Conservation (phyloP, 64 coral and sea anemone genomes). For the Hydrozoanthus tunicans region DNA sequence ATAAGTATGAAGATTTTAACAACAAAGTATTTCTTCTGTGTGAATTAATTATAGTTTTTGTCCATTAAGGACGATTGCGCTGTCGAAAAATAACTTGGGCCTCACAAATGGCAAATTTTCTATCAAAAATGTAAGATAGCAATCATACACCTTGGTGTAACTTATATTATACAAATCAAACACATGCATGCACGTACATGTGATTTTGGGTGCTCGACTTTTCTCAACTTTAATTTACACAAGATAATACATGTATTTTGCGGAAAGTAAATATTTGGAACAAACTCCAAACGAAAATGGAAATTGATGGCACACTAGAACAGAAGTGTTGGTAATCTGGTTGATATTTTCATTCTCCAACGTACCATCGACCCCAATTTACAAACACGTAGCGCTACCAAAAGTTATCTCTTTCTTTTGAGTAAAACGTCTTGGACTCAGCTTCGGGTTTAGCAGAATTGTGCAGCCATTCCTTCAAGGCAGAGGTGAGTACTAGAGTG, state of each 20-base stretch:
- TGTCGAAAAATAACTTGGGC: too few relatives aligned
- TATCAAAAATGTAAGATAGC: too few relatives aligned
- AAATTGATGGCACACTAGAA: not conserved
- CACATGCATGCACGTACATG: not conserved
- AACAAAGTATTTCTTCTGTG: too few relatives aligned
- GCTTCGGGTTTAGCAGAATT: not conserved
- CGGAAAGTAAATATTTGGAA: conserved; percentile 26
- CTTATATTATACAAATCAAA: not conserved
- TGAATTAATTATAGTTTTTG: too few relatives aligned
- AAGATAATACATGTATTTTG: not conserved
- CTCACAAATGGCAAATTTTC: too few relatives aligned
- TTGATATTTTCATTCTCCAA: not conserved
- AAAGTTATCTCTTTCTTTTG: too few relatives aligned
- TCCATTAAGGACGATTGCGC: too few relatives aligned
- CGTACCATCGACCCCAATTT: too few relatives aligned
- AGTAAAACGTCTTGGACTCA: not conserved
- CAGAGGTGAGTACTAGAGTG: not conserved
- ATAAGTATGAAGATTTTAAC: too few relatives aligned
- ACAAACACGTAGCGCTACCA: too few relatives aligned
- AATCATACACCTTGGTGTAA: too few relatives aligned
- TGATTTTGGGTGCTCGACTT: not conserved
- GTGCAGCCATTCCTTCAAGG: not conserved
- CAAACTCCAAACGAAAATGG: conserved; percentile 35
- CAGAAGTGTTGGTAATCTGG: not conserved
- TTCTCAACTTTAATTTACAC: not conserved